A percentile compares a stretch with the other conserved stretches of the same genome.
Evolutionary conservation across 2,888 invertebrate genomes (phyloP).

Genomic region (Tachina fera): DNA sequence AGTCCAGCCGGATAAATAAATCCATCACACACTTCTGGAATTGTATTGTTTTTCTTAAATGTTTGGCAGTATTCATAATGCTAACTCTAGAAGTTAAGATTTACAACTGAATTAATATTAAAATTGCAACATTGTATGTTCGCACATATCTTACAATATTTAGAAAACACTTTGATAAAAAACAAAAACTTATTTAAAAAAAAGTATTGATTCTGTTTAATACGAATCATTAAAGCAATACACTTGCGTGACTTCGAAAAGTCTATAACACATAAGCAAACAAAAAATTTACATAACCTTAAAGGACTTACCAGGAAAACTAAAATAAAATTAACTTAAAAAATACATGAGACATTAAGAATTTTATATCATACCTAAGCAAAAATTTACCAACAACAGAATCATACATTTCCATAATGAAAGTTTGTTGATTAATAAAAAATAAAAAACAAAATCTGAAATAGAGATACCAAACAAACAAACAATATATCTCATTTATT

Average conservation of each 20-base stretch:
- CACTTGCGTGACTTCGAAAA: constrained; percentile 57
- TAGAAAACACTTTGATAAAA: constrained; percentile 53
- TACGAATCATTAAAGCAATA: constrained; percentile 58
- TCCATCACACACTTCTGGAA: not conserved
- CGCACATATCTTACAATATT: constrained; percentile 68
- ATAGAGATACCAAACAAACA: constrained; percentile 55
- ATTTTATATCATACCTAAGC: constrained; percentile 68
- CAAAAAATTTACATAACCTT: constrained; percentile 49
- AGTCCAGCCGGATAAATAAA: not conserved
- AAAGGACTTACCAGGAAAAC: constrained; percentile 55
- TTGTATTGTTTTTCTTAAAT: not conserved
- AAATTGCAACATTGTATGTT: constrained; percentile 60
- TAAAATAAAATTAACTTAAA: constrained; percentile 19
- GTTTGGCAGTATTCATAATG: not conserved
- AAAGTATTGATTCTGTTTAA: constrained; percentile 55
- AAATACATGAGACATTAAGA: constrained; percentile 62
- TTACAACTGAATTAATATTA: constrained; percentile 32
- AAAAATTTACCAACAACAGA: constrained; percentile 39
- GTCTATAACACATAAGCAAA: constrained; percentile 35
- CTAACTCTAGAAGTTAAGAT: constrained; percentile 25
- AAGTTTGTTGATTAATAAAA: constrained; percentile 68
- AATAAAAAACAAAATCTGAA: constrained; percentile 55
- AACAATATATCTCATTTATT: not conserved
- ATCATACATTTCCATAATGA: constrained; percentile 66
- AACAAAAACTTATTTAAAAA: not conserved